Evolutionary conservation across 2,113 vertebrate species (phyloP), one percentile per base, ranked within the genome.

Genomic region (Girardinichthys multiradiatus): DNA sequence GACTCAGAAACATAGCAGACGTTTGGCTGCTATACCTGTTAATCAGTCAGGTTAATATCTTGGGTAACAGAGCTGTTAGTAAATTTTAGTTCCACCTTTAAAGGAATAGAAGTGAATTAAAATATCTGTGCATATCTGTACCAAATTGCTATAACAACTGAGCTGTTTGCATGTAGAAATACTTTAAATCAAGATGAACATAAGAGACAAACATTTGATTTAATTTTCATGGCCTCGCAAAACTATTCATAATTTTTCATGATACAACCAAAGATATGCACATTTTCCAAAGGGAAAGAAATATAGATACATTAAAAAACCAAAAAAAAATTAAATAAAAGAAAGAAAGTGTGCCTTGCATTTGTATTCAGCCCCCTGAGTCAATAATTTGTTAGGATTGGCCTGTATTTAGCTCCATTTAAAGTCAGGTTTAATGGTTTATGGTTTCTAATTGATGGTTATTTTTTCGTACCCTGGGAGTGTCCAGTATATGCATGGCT

Each of bases 1-100:
- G 94, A 94, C 95, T 96, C 95, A 96, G 95, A 96, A 96, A 95
- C 95, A 94, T 94, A 90, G 39, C 91, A 88, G 87, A 64, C 57
- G 4, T 70, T 73, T 72, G 70, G 80, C 89, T 88, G 87, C 86
- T 88, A 79, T 74, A 75, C 61, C 54, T 83, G 77, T 37, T 70
- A 81, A 77, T 19, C 69, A 19, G 7, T 66, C 57, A 30, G 62
- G 45, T 64, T n/a, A 80, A 71, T 28, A 67, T 13, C 11, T 65
- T 62, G 37, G 58, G 35, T 4, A 33, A 33, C 10, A 39, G 33
- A 24, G 33, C 54, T 74, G 29, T 79, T 63, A 1, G 21, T 61
- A 4, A 1, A 60, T 51, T 35, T 66, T 59, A 26, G 9, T n/a
- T 54, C 8, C 21, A 54, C 8, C 5, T 9, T n/a, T 45, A 19